phyloP scores from a whole-genome alignment of 1,140 invertebrate species.

The Diachasmimorpha longicaudata region DNA sequence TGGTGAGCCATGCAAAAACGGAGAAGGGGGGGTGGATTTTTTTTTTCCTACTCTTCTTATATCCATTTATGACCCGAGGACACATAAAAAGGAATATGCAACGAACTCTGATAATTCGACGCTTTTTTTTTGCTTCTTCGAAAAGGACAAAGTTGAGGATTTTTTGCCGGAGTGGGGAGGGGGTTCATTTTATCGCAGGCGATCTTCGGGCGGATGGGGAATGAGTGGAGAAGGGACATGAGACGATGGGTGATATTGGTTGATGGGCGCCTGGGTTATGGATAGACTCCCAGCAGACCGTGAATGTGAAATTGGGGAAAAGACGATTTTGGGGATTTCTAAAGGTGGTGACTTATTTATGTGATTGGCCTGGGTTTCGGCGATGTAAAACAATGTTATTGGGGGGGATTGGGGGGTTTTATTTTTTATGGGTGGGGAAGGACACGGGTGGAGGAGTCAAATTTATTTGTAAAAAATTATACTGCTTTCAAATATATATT shows the following conservation, averaged over 20 bases:
- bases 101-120: conserved; percentile 59
- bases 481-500: too few species aligned
- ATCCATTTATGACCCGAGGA: conserved; percentile 53
- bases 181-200: conserved; percentile 26
- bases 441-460: too few species aligned
- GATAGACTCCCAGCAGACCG: conserved; percentile 32
- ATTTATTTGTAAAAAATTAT: too few species aligned
- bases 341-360: conserved; percentile 37
- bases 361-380: conserved; percentile 33
- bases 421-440: background rate
- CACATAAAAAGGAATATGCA: conserved; percentile 63
- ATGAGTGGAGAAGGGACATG: conserved; percentile 1
- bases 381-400: conserved; percentile 38
- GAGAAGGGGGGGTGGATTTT: background rate
- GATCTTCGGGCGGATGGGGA: conserved; percentile 18
- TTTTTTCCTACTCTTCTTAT: conserved; percentile 38
- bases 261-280: conserved; percentile 25
- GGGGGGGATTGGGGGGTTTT: conserved; percentile 20
- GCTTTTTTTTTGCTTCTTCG: conserved; percentile 31
- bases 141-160: conserved; percentile 13
- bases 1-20: conserved; percentile 51
- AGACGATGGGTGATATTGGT: conserved; percentile 31
- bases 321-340: conserved; percentile 25
- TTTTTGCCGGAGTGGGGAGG: conserved; percentile 13
- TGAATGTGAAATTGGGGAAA: conserved; percentile 34